Percentiles rank a stretch among this genome's conserved stretches.
These are phyloP conservation scores for Sylvilagus floridanus DNA, from an alignment of 2,797 vertebrate genomes.

Conservation along the genomic window DNA sequence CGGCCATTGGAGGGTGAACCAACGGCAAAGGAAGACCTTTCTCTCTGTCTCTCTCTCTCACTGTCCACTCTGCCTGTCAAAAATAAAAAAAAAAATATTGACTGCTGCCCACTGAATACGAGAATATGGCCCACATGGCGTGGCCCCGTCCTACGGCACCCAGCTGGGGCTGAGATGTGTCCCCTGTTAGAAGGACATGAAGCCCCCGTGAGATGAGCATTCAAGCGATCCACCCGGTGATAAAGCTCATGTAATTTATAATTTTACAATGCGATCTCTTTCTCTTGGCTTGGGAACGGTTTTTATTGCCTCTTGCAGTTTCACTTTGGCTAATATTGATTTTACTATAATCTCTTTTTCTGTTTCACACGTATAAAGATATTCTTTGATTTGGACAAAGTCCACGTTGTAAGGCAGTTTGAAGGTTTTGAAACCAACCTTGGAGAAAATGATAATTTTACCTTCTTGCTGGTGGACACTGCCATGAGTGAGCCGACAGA, in stretches of 20 bases:
- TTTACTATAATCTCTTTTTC: conserved; percentile 78
- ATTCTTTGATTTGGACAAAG: conserved; percentile 81
- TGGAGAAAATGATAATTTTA: conserved; percentile 82
- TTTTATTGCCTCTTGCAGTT: conserved; percentile 80
- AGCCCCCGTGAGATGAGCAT: neutral
- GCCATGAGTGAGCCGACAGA: conserved; percentile 48
- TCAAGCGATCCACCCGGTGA: conserved; percentile 70
- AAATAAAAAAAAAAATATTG: no score
- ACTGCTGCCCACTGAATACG: neutral
- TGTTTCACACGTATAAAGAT: conserved; percentile 64
- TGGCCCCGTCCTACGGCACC: neutral
- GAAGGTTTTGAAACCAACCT: conserved; percentile 81
- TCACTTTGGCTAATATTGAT: conserved; percentile 83
- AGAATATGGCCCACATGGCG: neutral
- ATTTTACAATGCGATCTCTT: conserved; percentile 71
- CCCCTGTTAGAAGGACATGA: neutral
- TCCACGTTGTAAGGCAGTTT: conserved; percentile 81
- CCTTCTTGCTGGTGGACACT: conserved; percentile 77
- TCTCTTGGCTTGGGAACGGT: conserved; percentile 62
- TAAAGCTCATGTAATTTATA: conserved; percentile 78
- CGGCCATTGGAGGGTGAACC: no score
- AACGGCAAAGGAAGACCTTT: no score
- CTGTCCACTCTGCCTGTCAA: no score
- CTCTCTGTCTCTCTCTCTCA: no score
- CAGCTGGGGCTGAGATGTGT: neutral